Evolutionary conservation across 2,113 vertebrate genomes (phyloP).

Genomic region (Takifugu flavidus): DNA sequence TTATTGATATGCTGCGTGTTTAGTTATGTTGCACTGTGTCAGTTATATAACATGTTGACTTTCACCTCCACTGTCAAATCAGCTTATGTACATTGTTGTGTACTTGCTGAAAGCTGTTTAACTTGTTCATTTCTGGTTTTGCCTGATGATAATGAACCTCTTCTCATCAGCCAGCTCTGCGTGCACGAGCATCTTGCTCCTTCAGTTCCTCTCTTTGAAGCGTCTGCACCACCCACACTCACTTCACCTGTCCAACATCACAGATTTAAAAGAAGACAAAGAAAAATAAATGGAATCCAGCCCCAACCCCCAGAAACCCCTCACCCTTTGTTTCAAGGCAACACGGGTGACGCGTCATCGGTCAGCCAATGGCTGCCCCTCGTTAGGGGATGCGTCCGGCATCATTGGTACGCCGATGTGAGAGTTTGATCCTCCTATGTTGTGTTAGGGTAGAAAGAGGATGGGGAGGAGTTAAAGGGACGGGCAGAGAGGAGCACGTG

Average conservation of each 20-base stretch:
- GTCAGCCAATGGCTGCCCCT: constrained; percentile 53
- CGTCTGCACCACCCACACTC: not conserved
- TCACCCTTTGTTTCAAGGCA: constrained; percentile 38
- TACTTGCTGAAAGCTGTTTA: no score
- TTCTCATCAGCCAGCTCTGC: no score
- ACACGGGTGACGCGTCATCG: constrained; percentile 47
- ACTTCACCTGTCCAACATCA: no score
- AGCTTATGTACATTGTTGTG: no score
- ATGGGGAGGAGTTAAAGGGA: constrained; percentile 27
- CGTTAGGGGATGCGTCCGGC: constrained; percentile 23
- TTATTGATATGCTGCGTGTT: no score
- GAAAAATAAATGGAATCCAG: not conserved
- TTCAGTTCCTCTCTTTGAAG: not conserved
- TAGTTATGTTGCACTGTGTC: no score
- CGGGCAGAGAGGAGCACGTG: constrained; percentile 49
- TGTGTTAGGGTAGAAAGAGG: constrained; percentile 1
- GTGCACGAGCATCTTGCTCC: no score
- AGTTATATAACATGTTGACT: no score
- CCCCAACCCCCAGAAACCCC: constrained; percentile 30
- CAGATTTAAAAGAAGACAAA: not conserved
- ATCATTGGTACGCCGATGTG: constrained; percentile 15
- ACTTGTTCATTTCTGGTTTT: no score
- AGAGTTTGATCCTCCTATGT: constrained; percentile 52
- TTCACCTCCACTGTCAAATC: no score
- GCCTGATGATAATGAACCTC: no score